Base-by-base conservation (phyloP, 23 tunicate species). In the Phallusia fumigata region DNA sequence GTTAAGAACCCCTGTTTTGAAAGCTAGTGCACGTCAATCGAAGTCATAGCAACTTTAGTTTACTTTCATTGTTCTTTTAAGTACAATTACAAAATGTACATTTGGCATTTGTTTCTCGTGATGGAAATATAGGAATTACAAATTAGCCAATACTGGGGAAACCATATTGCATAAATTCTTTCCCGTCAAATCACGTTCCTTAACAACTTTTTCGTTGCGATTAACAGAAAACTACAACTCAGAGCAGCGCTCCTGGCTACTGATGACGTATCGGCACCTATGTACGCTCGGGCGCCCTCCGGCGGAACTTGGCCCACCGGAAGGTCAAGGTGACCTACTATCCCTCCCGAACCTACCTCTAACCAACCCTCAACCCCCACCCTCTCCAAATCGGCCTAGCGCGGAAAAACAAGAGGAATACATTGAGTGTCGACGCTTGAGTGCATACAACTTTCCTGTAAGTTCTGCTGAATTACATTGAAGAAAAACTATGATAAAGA, bases 401-500 rank as follows among this genome's bases (percentile, higher is more conserved):
- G 69, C 78, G 26, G 86, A 74, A 34, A 82, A 82, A 78, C 35
- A 52, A 32, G 88, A 87, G 80, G 76, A 44, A 18, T 85, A 84
- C 49, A 26, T 84, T 6, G 88, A 87, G 80, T 92, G 97, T 51
- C 53, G 97, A 33, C 69, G 91, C 0, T 73, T 69, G 0, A 77
- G 91, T 79, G 88, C 91, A 8, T 92, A 83, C 73, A 92, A 92
- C 49, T 84, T 92, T 53, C 97, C 97, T 26, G 97, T 92, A 50
- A 80, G 86, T 76, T 40, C 10, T 10, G 47, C n/a, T n/a, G n/a
- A n/a, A n/a, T n/a, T n/a, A n/a, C n/a, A n/a, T n/a, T n/a, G n/a
- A n/a, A n/a, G n/a, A n/a, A n/a, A n/a, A n/a, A n/a, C n/a, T n/a
- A n/a, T n/a, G n/a, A n/a, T n/a, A n/a, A n/a, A n/a, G n/a, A n/a